Base-by-base conservation (phyloP, 2,888 invertebrate genomes). In the Holacanthella duospinosa region DNA sequence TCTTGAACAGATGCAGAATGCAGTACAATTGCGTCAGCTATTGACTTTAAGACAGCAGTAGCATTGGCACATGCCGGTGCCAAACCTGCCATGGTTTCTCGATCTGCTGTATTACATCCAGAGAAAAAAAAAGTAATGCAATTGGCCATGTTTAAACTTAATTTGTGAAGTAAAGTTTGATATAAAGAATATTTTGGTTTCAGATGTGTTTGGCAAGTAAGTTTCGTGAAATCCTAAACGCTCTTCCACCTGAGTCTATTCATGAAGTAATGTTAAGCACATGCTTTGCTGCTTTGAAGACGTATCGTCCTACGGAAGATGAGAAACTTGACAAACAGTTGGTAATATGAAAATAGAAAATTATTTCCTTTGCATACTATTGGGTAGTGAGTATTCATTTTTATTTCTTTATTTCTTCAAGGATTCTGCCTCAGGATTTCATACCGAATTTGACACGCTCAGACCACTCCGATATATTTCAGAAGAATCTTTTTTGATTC, bases 41-140 rank as follows among this genome's bases (percentile, higher is more conserved):
- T 88, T 71, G 87, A 90, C 78, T 82, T 84, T 55, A 80, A 83
- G 70, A 89, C 89, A 0, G 86, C 89, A 1, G 84, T 90, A 1
- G 84, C 86, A 1, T 79, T 93, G 59, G 91, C 93, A 0, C 81
- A 91, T 70, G 84, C 85, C 1, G 83, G 84, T 48, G 85, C 83
- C 1, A 87, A 91, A 77, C 77, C 82, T 19, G 81, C 87, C 60
- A 86, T 88, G 76, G 91, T 93, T 75, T 77, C 87, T 44, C 85
- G 86, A 9, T 86, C 89, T 2, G 75, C 77, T n/a, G 57, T 63
- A 54, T 55, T 66, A 53, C 59, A 66, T 28, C 55, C 62, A 48
- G 61, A 43, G 27, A 26, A 59, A 27, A 43, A 43, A 43, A 28
- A 64, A 29, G 61, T 63, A 55, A 61, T 21, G 9, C 29, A 29